Conservation (phyloP, 2,888 invertebrate genomes). For the Sinohyriopsis cumingii region DNA sequence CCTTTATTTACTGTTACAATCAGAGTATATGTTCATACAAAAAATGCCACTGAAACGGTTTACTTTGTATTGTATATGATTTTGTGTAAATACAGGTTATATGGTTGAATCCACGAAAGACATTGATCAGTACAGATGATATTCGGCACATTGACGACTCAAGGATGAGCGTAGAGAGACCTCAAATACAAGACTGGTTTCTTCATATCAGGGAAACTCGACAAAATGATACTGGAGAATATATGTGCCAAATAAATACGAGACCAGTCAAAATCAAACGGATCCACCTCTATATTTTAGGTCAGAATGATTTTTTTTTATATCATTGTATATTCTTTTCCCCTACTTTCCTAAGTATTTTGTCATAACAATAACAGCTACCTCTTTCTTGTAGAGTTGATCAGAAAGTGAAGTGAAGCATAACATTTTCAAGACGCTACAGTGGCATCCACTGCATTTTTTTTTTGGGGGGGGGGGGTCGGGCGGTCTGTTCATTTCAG, state of each 20-base stretch:
- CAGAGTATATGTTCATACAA: background rate
- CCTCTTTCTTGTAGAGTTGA: too few species aligned
- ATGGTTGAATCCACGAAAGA: conserved; percentile 61
- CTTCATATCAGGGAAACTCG: conserved; percentile 61
- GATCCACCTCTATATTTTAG: conserved; percentile 60
- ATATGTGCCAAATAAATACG: conserved; percentile 67
- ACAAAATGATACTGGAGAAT: conserved; percentile 64
- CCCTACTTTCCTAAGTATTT: too few species aligned
- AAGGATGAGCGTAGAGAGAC: conserved; percentile 62
- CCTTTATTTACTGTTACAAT: too few species aligned
- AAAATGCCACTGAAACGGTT: background rate
- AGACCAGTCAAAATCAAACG: conserved; percentile 57
- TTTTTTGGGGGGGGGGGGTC: too few species aligned
- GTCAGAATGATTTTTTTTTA: conserved; percentile 33
- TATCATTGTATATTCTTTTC: too few species aligned
- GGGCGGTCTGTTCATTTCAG: too few species aligned
- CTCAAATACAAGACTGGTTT: conserved; percentile 64
- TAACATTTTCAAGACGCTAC: too few species aligned
- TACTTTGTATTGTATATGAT: conserved; percentile 6
- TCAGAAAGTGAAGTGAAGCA: too few species aligned
- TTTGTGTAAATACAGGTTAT: conserved; percentile 54
- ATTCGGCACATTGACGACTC: conserved; percentile 65
- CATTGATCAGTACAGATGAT: conserved; percentile 59
- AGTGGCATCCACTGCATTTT: too few species aligned
- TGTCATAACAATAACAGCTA: too few species aligned